Evolutionary conservation across 2,797 vertebrate genomes (phyloP).

Genomic region (Mareca strepera): DNA sequence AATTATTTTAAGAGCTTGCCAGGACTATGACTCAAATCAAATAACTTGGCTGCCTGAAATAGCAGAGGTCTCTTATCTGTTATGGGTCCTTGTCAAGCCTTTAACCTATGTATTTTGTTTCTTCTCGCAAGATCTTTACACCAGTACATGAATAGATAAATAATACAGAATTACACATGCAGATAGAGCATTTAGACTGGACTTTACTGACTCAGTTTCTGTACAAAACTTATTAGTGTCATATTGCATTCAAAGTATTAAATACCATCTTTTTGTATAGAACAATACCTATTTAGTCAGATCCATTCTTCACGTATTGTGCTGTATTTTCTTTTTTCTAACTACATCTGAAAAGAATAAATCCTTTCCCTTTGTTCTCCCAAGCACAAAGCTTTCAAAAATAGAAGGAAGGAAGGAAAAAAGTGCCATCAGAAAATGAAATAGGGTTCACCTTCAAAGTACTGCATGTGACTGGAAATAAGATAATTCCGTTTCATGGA

Average conservation of each 20-base stretch:
- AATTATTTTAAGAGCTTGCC: neutral
- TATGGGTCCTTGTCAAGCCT: neutral
- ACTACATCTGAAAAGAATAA: conserved; percentile 45
- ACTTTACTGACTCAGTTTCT: neutral
- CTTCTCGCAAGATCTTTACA: neutral
- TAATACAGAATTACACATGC: neutral
- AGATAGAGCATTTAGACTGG: neutral
- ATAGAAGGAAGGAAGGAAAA: neutral
- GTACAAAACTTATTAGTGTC: neutral
- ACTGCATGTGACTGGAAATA: conserved; percentile 60
- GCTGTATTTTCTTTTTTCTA: conserved; percentile 37
- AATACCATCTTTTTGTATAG: neutral
- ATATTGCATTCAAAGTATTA: conserved; percentile 15
- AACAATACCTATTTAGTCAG: conserved; percentile 52
- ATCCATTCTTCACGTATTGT: neutral
- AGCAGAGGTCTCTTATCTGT: neutral
- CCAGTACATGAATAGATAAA: neutral
- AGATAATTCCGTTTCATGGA: conserved; percentile 70
- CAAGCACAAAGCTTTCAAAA: conserved; percentile 46
- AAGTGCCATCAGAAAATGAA: conserved; percentile 54
- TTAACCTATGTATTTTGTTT: neutral
- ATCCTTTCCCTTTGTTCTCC: conserved; percentile 54
- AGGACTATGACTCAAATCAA: neutral
- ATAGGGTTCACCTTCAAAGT: conserved; percentile 69
- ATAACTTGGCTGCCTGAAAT: neutral